A percentile compares a stretch with the other conserved stretches of the same genome.
phyloP scores from a whole-genome alignment of 92 coral and sea anemone species.

The Actinernus sp. region DNA sequence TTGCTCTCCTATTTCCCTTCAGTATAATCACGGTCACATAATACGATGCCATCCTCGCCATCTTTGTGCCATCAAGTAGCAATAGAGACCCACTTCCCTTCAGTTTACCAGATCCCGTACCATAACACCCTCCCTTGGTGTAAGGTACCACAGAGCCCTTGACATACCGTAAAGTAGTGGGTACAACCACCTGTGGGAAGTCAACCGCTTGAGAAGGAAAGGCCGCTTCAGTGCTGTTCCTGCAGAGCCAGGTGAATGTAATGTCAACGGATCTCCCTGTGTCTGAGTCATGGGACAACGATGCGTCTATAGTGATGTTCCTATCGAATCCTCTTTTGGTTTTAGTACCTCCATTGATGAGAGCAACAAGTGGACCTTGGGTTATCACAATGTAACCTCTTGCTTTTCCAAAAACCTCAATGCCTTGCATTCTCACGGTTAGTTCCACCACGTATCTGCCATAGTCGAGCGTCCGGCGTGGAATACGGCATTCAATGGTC shows the following conservation, averaged over 20 bases:
- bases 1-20: slow-evolving; percentile 46
- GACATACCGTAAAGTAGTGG: background rate
- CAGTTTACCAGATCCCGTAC: slow-evolving; percentile 72
- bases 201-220: slow-evolving; percentile 16
- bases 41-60: slow-evolving; percentile 51
- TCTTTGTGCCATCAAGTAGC: slow-evolving; percentile 39
- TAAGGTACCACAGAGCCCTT: background rate
- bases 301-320: slow-evolving; percentile 39
- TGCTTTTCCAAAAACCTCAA: slow-evolving; percentile 20
- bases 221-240: slow-evolving; percentile 4
- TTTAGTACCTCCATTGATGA: slow-evolving; percentile 48
- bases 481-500: slow-evolving; percentile 15
- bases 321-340: slow-evolving; percentile 17
- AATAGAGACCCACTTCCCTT: slow-evolving; percentile 35
- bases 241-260: slow-evolving; percentile 50
- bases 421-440: slow-evolving; percentile 30
- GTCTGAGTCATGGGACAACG: slow-evolving; percentile 47
- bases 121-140: slow-evolving; percentile 77
- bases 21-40: slow-evolving; percentile 50
- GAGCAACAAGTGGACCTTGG: slow-evolving; percentile 36
- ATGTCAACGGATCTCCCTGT: slow-evolving; percentile 23
- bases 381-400: slow-evolving; percentile 34
- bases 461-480: slow-evolving; percentile 8
- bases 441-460: slow-evolving; percentile 41
- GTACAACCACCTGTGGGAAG: slow-evolving; percentile 15